Base-by-base conservation (phyloP, 2,113 vertebrate species). In the Globicephala melas region DNA sequence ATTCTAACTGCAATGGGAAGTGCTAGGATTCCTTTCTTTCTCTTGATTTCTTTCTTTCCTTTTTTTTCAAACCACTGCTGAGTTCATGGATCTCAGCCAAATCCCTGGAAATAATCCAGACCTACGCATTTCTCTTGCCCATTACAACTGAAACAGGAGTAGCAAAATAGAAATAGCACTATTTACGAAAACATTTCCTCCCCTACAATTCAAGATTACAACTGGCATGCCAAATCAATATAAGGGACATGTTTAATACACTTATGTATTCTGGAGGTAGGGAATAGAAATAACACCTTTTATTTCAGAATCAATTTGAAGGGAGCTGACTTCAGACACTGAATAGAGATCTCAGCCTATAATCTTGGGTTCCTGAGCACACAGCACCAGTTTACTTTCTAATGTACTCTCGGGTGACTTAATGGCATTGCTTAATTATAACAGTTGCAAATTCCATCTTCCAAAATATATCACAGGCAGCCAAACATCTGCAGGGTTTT, bases 321-420 rank as follows among this genome's bases (percentile, higher is more conserved):
- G 97, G 95, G 97, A 97, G 81, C 96, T 98, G 98, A 98, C 97
- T 98, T 96, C 90, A 97, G 91, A 92, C 44, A 44, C 97, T 98
- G 98, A 98, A 98, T 98, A 98, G 98, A 98, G 98, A 98, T 98
- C 98, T 98, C 98, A 98, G 97, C 97, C 98, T 98, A 97, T 98
- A 99, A 93, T 98, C 98, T 98, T 98, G 98, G 97, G 97, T 98
- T 99, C 98, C 97, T 98, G 5, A 96, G 98, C 98, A 96, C 98
- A 98, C 65, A 98, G 98, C 96, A 18, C 98, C 98, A 98, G 97
- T 99, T 99, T 98, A 98, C 98, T 95, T 98, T 98, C 98, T 99
- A 99, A 99, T 99, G 98, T 99, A 98, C 98, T 99, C 99, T 99
- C 97, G 17, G 98, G 99, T 99, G 98, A 99, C 98, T 99, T 98